A percentile compares a stretch with the other conserved stretches of the same genome.
Evolutionary conservation across 2,797 vertebrate species (phyloP).

Genomic region (Hydrolagus colliei): DNA sequence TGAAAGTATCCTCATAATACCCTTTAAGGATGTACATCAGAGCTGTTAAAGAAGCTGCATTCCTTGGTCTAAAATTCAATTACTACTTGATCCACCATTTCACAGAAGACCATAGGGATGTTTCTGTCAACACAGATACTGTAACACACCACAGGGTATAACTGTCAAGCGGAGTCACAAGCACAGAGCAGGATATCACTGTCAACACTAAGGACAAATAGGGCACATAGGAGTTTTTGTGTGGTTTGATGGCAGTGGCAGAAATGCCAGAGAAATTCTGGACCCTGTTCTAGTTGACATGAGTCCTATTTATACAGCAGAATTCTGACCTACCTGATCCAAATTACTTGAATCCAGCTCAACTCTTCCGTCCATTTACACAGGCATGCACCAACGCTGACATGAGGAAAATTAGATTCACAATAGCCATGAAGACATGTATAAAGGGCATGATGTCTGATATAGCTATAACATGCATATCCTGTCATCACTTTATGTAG

Average conservation of each 20-base stretch:
- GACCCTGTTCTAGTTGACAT: conserved; percentile 31
- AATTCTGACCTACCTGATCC: conserved; percentile 25
- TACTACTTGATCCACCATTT: conserved; percentile 27
- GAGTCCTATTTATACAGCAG: conserved; percentile 31
- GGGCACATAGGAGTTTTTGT: conserved; percentile 29
- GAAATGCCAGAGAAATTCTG: conserved; percentile 28
- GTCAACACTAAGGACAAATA: conserved; percentile 32
- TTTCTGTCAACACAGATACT: conserved; percentile 71
- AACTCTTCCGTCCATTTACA: conserved; percentile 19
- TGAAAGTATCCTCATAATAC: neutral
- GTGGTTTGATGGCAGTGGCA: conserved; percentile 30
- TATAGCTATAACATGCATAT: neutral
- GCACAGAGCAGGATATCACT: conserved; percentile 30
- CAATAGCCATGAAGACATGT: conserved; percentile 21
- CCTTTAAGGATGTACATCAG: neutral
- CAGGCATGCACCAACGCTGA: neutral
- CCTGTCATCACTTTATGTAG: neutral
- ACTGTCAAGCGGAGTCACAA: conserved; percentile 41
- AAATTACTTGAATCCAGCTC: conserved; percentile 26
- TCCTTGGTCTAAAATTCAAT: conserved; percentile 31
- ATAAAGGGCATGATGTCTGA: conserved; percentile 9
- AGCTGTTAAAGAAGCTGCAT: conserved; percentile 25
- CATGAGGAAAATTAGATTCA: conserved; percentile 12
- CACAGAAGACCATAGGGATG: conserved; percentile 61
- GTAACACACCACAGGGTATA: conserved; percentile 52